Evolutionary conservation across 2,888 invertebrate genomes (phyloP).

Genomic region (Ophion slaviceki): DNA sequence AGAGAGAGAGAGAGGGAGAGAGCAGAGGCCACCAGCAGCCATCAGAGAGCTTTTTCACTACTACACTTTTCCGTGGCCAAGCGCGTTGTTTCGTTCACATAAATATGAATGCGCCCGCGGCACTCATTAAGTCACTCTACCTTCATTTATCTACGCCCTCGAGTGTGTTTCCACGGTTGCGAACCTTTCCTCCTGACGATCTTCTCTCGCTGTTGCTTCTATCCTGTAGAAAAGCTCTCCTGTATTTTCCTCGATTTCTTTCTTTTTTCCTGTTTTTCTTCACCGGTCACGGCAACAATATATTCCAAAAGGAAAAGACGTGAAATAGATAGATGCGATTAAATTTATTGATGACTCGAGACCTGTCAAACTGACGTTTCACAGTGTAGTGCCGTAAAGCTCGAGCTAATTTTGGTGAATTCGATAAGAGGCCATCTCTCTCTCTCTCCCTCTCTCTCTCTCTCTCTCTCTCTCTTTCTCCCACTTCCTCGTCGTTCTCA

Average conservation of each 20-base stretch:
- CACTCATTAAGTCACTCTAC: constrained; percentile 80
- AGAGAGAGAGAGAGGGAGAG: constrained; percentile 16
- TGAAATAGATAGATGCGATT: not conserved
- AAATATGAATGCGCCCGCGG: constrained; percentile 80
- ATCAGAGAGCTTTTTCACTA: constrained; percentile 51
- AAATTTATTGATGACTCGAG: not conserved
- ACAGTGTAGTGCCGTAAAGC: no score
- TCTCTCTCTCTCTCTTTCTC: constrained; percentile 16
- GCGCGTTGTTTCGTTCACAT: constrained; percentile 71
- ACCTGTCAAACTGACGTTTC: no score
- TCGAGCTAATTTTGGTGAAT: no score
- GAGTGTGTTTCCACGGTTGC: constrained; percentile 60
- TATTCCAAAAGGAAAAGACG: not conserved
- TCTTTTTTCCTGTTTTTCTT: constrained; percentile 17
- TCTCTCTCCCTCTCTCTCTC: no score
- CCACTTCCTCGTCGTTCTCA: constrained; percentile 25
- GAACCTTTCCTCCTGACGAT: constrained; percentile 60
- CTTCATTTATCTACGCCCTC: constrained; percentile 77
- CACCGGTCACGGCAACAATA: not conserved
- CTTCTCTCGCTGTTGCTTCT: constrained; percentile 29
- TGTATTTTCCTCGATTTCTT: not conserved
- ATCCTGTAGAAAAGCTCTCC: constrained; percentile 2
- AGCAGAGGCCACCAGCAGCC: constrained; percentile 53
- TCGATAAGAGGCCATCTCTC: no score
- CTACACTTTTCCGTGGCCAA: constrained; percentile 64